Conservation (phyloP, 2,113 vertebrate genomes). For the Gobiocypris rarus region DNA sequence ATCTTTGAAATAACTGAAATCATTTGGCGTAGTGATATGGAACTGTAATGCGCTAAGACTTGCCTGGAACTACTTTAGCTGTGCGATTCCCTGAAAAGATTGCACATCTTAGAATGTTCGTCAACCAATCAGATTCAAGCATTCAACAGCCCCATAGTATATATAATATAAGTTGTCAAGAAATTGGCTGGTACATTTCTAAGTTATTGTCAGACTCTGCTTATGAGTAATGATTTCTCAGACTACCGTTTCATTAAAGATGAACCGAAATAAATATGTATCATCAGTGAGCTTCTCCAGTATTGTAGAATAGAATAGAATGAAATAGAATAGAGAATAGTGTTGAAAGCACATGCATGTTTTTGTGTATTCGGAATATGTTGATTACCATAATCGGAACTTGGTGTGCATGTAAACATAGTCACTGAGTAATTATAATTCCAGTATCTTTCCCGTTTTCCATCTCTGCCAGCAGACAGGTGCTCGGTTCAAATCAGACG, state of each 20-base stretch:
- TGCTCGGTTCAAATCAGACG: slow-evolving; percentile 46
- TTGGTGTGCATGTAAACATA: slow-evolving; percentile 7
- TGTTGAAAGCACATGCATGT: neutral
- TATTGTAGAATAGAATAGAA: too few relatives aligned
- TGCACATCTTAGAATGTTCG: too few relatives aligned
- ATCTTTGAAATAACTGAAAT: too few relatives aligned
- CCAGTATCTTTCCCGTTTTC: slow-evolving; percentile 16
- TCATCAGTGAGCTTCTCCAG: neutral
- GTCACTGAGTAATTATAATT: slow-evolving; percentile 31
- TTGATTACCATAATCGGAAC: neutral
- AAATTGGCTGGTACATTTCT: neutral
- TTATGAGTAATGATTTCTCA: neutral
- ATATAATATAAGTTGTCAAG: too few relatives aligned
- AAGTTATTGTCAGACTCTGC: neutral
- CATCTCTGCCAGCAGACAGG: slow-evolving; percentile 48
- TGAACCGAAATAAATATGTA: neutral
- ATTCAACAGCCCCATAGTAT: too few relatives aligned
- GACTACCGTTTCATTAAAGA: neutral
- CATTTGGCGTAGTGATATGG: too few relatives aligned
- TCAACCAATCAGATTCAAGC: too few relatives aligned
- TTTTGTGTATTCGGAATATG: neutral
- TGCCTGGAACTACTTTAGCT: too few relatives aligned
- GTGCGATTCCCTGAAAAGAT: too few relatives aligned
- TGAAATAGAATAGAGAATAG: neutral
- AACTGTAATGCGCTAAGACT: too few relatives aligned